These are phyloP conservation scores for Heterotis niloticus DNA, from an alignment of 2,113 vertebrate species.

Conservation along the genomic window DNA sequence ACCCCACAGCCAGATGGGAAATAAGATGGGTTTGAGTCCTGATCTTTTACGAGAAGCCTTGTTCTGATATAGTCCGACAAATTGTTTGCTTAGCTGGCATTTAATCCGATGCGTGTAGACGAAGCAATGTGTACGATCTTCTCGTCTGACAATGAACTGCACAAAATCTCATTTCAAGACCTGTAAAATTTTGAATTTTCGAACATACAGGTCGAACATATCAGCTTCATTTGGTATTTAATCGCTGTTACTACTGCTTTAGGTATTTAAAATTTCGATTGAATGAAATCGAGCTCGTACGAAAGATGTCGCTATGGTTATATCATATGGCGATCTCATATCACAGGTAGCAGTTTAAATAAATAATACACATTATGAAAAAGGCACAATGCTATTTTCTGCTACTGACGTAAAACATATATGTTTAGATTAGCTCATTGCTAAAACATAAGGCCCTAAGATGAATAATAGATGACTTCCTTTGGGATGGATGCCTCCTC, in stretches of 20 bases:
- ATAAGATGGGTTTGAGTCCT: slow-evolving; percentile 11
- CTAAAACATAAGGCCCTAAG: slow-evolving; percentile 62
- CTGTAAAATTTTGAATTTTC: no score
- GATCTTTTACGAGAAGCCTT: slow-evolving; percentile 7
- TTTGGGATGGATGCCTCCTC: slow-evolving; percentile 53
- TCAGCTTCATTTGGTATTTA: no score
- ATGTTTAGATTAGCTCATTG: slow-evolving; percentile 57
- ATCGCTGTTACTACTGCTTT: no score
- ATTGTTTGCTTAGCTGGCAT: no score
- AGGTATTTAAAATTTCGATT: not conserved
- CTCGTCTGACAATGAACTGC: no score
- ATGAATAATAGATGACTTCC: slow-evolving; percentile 67
- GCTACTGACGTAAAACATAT: slow-evolving; percentile 62
- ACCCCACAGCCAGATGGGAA: slow-evolving; percentile 13
- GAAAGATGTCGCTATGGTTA: not conserved
- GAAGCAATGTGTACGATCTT: no score
- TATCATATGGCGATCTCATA: not conserved
- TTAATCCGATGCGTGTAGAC: no score
- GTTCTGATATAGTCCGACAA: not conserved
- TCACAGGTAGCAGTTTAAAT: not conserved
- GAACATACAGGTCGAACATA: no score
- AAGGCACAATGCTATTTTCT: slow-evolving; percentile 51
- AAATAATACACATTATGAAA: slow-evolving; percentile 1
- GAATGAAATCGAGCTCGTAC: not conserved
- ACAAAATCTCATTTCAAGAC: no score